These are phyloP conservation scores for Stylophora pistillata DNA, from an alignment of 64 coral and sea anemone species.

Conservation along the genomic window DNA sequence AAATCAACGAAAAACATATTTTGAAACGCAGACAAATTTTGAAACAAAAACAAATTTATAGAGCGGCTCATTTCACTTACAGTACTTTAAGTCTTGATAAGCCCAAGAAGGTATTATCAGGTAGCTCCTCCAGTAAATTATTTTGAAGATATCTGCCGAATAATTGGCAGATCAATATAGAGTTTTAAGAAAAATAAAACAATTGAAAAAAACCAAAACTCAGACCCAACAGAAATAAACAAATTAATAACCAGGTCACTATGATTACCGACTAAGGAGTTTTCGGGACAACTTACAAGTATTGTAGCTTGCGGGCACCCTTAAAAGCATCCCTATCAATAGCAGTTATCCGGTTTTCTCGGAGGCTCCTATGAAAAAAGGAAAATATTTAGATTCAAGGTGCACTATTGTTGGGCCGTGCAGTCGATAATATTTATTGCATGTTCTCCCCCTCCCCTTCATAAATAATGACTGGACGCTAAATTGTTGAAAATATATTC, in stretches of 20 bases:
- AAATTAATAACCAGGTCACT: background rate
- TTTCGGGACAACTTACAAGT: background rate
- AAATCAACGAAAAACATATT: no score
- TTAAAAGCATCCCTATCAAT: conserved; percentile 35
- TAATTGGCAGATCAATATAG: no score
- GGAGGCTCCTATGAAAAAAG: background rate
- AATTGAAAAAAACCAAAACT: background rate
- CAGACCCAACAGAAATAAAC: no score
- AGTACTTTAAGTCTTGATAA: conserved; percentile 25
- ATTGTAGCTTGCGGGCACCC: background rate
- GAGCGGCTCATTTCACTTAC: background rate
- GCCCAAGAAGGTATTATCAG: background rate
- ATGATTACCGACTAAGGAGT: no score
- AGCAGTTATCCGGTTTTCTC: conserved; percentile 2
- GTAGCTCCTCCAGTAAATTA: background rate
- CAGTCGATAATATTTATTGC: no score
- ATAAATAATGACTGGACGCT: no score
- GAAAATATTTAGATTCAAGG: background rate
- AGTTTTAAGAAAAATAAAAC: background rate
- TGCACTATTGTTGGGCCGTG: background rate
- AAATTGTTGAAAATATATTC: no score
- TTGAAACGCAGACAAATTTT: no score
- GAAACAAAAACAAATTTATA: no score
- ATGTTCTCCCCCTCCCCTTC: background rate
- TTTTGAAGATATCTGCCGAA: conserved; percentile 18